Evolutionary conservation across 2,797 vertebrate species (phyloP).

Genomic region (Salmo trutta): DNA sequence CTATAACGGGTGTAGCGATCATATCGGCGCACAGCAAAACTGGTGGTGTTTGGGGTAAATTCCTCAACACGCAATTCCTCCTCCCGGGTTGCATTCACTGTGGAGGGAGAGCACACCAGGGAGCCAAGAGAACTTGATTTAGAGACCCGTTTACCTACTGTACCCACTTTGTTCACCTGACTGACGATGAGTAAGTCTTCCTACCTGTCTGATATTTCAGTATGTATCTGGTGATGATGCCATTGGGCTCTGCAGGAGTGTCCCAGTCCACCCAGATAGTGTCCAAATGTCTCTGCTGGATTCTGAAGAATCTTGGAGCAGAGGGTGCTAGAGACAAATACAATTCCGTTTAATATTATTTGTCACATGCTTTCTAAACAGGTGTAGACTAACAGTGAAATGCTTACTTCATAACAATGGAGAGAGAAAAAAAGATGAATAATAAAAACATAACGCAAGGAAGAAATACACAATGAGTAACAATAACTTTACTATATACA

Average conservation of each 20-base stretch:
- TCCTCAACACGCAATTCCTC: conserved; percentile 77
- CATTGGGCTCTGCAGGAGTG: conserved; percentile 91
- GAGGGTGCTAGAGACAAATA: conserved; percentile 82
- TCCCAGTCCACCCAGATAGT: conserved; percentile 93
- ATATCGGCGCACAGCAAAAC: conserved; percentile 84
- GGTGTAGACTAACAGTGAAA: too few relatives aligned
- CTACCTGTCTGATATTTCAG: conserved; percentile 89
- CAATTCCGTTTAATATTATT: too few relatives aligned
- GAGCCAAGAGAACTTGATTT: conserved; percentile 13
- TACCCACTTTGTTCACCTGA: neutral
- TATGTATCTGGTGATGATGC: conserved; percentile 88
- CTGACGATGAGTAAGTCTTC: neutral
- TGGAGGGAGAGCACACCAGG: conserved; percentile 33
- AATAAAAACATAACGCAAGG: too few relatives aligned
- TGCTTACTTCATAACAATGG: too few relatives aligned
- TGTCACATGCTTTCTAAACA: too few relatives aligned
- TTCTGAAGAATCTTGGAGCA: conserved; percentile 86
- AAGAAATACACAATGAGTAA: too few relatives aligned
- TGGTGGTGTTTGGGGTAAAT: conserved; percentile 88
- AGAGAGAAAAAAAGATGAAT: too few relatives aligned
- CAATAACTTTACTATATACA: too few relatives aligned
- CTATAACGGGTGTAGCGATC: conserved; percentile 93
- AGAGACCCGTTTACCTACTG: neutral
- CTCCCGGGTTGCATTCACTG: conserved; percentile 88
- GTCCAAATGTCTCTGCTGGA: conserved; percentile 92